Evolutionary conservation across 35 echinoderm and acorn worm species (phyloP).

Genomic region (Heliocidaris tuberculata): DNA sequence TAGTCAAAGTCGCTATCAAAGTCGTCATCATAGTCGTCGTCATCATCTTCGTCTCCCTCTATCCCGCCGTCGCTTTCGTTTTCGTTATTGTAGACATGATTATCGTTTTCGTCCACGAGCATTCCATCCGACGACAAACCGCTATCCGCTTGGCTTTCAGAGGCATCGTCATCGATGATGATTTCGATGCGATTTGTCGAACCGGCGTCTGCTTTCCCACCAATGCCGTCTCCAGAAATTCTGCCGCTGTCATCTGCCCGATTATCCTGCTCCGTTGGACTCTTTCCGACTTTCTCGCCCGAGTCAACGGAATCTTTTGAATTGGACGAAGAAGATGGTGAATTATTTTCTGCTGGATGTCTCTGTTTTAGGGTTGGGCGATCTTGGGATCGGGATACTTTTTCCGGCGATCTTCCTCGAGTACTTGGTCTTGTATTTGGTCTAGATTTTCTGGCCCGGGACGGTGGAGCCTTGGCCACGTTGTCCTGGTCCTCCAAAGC

Average conservation of each 20-base stretch:
- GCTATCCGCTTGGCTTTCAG: conserved; percentile 35
- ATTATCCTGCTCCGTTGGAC: neutral
- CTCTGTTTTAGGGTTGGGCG: neutral
- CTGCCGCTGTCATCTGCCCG: neutral
- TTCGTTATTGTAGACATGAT: conserved; percentile 16
- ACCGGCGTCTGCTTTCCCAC: neutral
- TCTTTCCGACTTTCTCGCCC: neutral
- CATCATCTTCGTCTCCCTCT: neutral
- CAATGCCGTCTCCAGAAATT: neutral
- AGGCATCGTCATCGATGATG: conserved; percentile 13
- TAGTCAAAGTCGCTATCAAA: conserved; percentile 48
- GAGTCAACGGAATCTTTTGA: neutral
- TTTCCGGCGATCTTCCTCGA: conserved; percentile 6
- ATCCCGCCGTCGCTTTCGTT: conserved; percentile 8
- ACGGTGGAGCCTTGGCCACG: conserved; percentile 40
- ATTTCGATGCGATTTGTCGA: neutral
- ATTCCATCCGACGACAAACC: neutral
- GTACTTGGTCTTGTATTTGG: neutral
- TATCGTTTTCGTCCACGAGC: conserved; percentile 38
- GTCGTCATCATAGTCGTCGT: conserved; percentile 30
- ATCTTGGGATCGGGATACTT: neutral
- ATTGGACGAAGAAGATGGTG: neutral
- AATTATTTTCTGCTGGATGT: neutral
- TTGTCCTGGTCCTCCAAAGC: conserved; percentile 88
- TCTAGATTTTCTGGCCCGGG: neutral